Percentiles rank a stretch among this genome's conserved stretches.
Conservation (phyloP, 1,140 invertebrate genomes). For the Zaprionus capensis region DNA sequence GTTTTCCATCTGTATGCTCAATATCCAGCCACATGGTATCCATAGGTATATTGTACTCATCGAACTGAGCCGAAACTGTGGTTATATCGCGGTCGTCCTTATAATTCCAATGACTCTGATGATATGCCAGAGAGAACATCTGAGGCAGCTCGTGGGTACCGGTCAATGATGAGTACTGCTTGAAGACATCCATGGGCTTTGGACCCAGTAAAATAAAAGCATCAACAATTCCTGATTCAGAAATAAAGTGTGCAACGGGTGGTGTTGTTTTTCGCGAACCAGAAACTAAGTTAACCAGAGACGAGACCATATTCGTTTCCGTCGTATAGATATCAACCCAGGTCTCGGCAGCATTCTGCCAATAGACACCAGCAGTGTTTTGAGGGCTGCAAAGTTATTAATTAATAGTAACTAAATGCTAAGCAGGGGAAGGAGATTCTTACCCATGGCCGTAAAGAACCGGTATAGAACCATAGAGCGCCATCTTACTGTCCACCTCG, state of each 20-base stretch:
- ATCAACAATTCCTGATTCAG: slow-evolving; percentile 97
- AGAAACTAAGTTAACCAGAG: slow-evolving; percentile 93
- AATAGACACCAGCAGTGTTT: slow-evolving; percentile 95
- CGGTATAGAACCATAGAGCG: slow-evolving; percentile 97
- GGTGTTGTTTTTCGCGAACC: slow-evolving; percentile 76
- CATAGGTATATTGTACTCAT: slow-evolving; percentile 96
- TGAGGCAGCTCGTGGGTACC: slow-evolving; percentile 94
- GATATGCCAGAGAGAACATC: slow-evolving; percentile 91
- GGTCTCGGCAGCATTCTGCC: slow-evolving; percentile 99
- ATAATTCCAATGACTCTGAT: slow-evolving; percentile 99
- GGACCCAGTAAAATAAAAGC: slow-evolving; percentile 97
- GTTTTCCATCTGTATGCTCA: slow-evolving; percentile 98
- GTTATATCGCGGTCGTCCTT: slow-evolving; percentile 98
- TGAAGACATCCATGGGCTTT: slow-evolving; percentile 92
- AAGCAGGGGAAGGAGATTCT: slow-evolving; percentile 50
- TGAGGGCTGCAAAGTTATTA: slow-evolving; percentile 86
- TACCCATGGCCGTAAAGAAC: slow-evolving; percentile 97
- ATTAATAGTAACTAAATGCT: background rate
- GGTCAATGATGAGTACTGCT: slow-evolving; percentile 94
- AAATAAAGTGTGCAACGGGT: slow-evolving; percentile 90
- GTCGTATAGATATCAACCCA: slow-evolving; percentile 96
- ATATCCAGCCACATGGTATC: slow-evolving; percentile 99
- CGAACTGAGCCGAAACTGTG: slow-evolving; percentile 92
- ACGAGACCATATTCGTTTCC: slow-evolving; percentile 91
- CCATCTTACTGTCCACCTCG: slow-evolving; percentile 96